These are phyloP conservation scores for Eilema sororculum DNA, from an alignment of 2,888 invertebrate species.

Conservation along the genomic window DNA sequence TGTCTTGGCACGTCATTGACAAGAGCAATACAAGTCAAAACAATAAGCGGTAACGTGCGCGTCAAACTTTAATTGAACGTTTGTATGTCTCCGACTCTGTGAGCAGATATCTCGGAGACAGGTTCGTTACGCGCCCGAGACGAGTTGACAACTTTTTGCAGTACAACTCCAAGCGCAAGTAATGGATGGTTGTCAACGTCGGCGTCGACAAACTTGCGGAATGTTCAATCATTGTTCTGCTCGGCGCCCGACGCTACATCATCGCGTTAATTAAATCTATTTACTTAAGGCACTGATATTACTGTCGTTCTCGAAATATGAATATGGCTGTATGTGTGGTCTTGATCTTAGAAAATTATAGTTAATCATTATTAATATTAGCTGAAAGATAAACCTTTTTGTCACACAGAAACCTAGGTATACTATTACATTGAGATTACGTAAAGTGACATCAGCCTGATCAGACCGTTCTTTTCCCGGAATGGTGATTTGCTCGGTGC, in stretches of 20 bases:
- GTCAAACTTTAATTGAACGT: constrained; percentile 20
- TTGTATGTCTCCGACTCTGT: constrained; percentile 1
- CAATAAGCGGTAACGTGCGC: constrained; percentile 3
- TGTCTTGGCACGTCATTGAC: neutral
- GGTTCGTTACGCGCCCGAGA: constrained; percentile 12
- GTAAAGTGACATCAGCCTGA: too few relatives aligned
- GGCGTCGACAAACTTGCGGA: constrained; percentile 47
- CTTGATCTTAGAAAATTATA: neutral
- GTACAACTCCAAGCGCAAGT: constrained; percentile 35
- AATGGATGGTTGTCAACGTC: constrained; percentile 46
- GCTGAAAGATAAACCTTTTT: neutral
- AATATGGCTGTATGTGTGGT: neutral
- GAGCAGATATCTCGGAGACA: constrained; percentile 14
- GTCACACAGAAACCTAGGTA: too few relatives aligned
- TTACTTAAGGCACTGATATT: constrained; percentile 28
- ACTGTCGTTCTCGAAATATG: too few relatives aligned
- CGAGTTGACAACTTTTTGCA: constrained; percentile 38
- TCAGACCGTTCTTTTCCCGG: too few relatives aligned
- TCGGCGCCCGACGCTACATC: constrained; percentile 43
- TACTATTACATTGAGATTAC: too few relatives aligned
- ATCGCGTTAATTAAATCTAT: constrained; percentile 57
- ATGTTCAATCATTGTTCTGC: constrained; percentile 59
- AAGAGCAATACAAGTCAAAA: constrained; percentile 8
- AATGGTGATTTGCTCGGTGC: too few relatives aligned
- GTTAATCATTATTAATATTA: neutral